Evolutionary conservation across 2,113 vertebrate species (phyloP), one percentile per base, ranked within the genome.

Genomic region (Trogon melanurus): DNA sequence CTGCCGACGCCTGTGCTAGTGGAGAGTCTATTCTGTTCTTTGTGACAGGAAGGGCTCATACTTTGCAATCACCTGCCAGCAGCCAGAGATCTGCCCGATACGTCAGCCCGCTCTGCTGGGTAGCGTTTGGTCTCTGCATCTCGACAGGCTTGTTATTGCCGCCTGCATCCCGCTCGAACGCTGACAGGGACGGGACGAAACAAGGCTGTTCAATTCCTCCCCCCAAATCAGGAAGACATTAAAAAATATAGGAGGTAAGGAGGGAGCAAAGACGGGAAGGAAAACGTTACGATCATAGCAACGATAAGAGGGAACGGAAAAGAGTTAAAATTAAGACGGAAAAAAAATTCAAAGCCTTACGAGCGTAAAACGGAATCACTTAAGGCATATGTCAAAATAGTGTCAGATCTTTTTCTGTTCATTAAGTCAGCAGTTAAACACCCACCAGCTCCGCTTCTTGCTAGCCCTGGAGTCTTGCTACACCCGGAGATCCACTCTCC

Each of bases 391-490:
- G 94, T 91, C 95, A 96, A 96, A 96, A 96, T 17, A 96, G 41
- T 76, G 83, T 94, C 91, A 94, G 36, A 91, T 94, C 88, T 91
- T 81, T 82, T 61, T 65, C 88, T 94, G 25, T 91, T 96, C 91
- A 93, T 95, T 93, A 96, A 94, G 56, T 88, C 88, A 82, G 85
- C 79, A 86, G 80, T 95, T 90, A 91, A 94, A 96, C 92, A 96
- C 80, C 76, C 93, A 95, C 86, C 84, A 91, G 89, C 65, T 74
- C 86, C 1, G 8, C 44, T 86, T 84, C 74, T 51, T 78, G 72
- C 86, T 90, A 80, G 71, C 51, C 85, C 44, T 66, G 50, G 73
- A 62, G 72, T 45, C 88, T 29, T 69, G 36, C 72, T 60, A 32
- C 47, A 72, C 60, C 57, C 89, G 36, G 70, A 80, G 70, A 69